These are phyloP conservation scores for Atherinomorus stipes DNA, from an alignment of 2,113 vertebrate genomes.

Conservation along the genomic window DNA sequence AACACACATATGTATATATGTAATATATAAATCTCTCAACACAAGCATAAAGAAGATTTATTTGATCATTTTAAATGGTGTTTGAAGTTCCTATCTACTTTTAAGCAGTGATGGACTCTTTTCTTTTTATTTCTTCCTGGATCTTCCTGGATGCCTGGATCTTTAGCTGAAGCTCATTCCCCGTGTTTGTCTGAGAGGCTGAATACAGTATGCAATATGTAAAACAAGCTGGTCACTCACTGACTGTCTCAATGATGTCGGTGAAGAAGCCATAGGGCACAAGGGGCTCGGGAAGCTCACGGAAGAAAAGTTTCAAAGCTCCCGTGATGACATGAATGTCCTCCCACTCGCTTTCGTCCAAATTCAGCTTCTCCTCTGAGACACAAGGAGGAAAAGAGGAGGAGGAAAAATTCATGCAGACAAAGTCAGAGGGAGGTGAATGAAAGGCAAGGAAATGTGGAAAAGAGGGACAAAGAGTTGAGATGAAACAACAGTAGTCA, in stretches of 20 bases:
- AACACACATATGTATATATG: background rate
- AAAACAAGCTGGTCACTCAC: slow-evolving; percentile 77
- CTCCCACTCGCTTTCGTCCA: slow-evolving; percentile 90
- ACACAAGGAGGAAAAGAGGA: background rate
- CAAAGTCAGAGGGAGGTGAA: slow-evolving; percentile 30
- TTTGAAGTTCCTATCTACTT: background rate
- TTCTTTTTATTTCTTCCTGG: no score
- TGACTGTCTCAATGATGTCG: slow-evolving; percentile 83
- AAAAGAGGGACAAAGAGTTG: slow-evolving; percentile 20
- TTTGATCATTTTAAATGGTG: background rate
- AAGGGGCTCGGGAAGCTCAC: slow-evolving; percentile 92
- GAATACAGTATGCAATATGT: background rate
- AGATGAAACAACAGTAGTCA: slow-evolving; percentile 19
- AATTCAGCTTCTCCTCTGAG: slow-evolving; percentile 89
- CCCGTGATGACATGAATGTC: slow-evolving; percentile 93
- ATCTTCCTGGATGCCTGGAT: no score
- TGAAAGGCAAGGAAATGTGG: slow-evolving; percentile 3
- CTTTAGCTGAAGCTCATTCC: no score
- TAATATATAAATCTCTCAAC: background rate
- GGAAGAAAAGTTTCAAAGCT: slow-evolving; percentile 93
- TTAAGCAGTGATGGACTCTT: no score
- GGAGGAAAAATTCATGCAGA: slow-evolving; percentile 18
- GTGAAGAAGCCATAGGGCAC: slow-evolving; percentile 85
- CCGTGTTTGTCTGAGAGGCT: background rate
- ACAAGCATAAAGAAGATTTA: background rate